phyloP scores from a whole-genome alignment of 64 coral and sea anemone species.

The Anthopleura sola region DNA sequence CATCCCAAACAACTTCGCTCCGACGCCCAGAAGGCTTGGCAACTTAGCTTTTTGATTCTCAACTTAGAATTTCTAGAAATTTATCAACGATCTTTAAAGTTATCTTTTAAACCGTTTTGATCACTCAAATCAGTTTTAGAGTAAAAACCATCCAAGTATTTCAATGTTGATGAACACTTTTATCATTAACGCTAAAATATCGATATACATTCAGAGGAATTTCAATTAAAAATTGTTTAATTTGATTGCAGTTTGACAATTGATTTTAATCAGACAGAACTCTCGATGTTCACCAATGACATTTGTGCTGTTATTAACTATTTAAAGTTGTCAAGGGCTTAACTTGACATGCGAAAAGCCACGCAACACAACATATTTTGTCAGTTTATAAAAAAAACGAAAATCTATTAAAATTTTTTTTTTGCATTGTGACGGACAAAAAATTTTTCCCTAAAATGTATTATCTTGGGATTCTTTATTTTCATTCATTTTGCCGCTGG shows the following conservation, averaged over 20 bases:
- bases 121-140: background rate
- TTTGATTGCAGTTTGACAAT: conserved; percentile 9
- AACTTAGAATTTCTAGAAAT: background rate
- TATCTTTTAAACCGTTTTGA: background rate
- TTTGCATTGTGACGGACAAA: too few species aligned
- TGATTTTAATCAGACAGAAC: background rate
- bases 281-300: background rate
- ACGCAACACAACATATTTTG: background rate
- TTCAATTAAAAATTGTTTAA: conserved; percentile 10
- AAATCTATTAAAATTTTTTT: too few species aligned
- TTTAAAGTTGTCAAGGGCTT: background rate
- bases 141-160: background rate
- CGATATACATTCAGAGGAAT: background rate
- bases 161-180: background rate
- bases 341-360: background rate
- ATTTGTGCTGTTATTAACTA: background rate
- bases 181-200: background rate
- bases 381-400: too few species aligned
- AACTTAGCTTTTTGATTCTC: background rate
- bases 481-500: background rate
- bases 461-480: background rate
- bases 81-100: background rate
- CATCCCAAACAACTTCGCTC: background rate
- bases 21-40: background rate
- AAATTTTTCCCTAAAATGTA: too few species aligned